Base-by-base conservation (phyloP, 1,140 invertebrate species). In the Episyrphus balteatus region DNA sequence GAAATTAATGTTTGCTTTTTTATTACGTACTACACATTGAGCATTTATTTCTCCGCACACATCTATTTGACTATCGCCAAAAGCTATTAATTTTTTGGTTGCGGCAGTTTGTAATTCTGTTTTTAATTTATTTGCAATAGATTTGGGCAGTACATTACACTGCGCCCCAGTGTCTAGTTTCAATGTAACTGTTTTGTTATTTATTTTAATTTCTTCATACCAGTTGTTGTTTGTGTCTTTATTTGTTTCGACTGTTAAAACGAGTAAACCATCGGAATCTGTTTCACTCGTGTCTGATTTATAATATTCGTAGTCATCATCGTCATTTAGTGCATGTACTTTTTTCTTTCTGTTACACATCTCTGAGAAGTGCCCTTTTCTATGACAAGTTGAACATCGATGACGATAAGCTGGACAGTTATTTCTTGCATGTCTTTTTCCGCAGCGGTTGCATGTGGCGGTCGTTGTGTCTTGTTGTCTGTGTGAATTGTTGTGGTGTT, bases 301-400 rank as follows among this genome's bases (percentile, higher is more conserved):
- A 12, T 51, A 30, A 44, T 57, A 51, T 15, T 50, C 46, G 47
- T 40, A 51, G 46, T 53, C 31, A 33, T 49, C 54, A 32, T 56
- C 49, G 12, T 40, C 41, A 14, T 49, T 51, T 10, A 44, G 18
- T n/a, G 50, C 48, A 3, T 48, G 18, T 40, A 56, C 54, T 3
- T 45, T 41, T 21, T 56, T 43, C 13, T 17, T 43, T 15, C 54
- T 45, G 45, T 46, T 37, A 34, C 49, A 51, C 17, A 17, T 12
- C 41, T n/a, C 34, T 9, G 9, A 32, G 33, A 52, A 52, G 39
- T 54, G 50, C 12, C 41, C 36, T 31, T 45, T 42, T 19, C 12
- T 12, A 38, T 36, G 26, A 48, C 52, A 53, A 33, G 32, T 42
- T 2, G 44, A 15, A 39, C 52, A 53, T 40, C 33, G 32, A 34